These are phyloP conservation scores for Eulemur macaco DNA, from an alignment of 2,113 vertebrate species.

Conservation along the genomic window DNA sequence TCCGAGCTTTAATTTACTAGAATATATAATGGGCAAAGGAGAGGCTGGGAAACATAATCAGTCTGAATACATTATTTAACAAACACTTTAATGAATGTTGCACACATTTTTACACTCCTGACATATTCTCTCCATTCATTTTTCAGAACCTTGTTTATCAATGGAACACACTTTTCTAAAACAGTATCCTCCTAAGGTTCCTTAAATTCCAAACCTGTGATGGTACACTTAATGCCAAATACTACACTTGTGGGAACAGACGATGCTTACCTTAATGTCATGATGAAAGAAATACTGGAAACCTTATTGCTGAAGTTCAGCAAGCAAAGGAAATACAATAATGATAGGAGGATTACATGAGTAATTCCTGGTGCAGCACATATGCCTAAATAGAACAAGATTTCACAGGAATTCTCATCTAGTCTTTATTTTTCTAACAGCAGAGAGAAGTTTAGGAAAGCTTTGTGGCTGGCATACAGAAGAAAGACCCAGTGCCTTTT, in stretches of 20 bases:
- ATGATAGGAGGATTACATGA: conserved; percentile 45
- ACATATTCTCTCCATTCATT: conserved; percentile 70
- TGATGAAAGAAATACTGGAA: conserved; percentile 24
- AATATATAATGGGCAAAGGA: conserved; percentile 84
- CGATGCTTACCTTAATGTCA: not conserved
- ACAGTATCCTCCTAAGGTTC: not conserved
- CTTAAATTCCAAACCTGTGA: conserved; percentile 47
- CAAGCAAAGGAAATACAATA: conserved; percentile 29
- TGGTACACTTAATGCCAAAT: not conserved
- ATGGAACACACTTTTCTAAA: conserved; percentile 54
- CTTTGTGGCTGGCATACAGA: not conserved
- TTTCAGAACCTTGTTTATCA: conserved; percentile 52
- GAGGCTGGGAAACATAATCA: conserved; percentile 80
- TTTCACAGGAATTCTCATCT: conserved; percentile 40
- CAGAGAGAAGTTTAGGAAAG: conserved; percentile 8
- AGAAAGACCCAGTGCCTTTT: conserved; percentile 52
- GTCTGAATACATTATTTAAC: conserved; percentile 84
- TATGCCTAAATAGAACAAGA: not conserved
- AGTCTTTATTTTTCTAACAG: conserved; percentile 23
- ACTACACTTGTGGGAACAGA: not conserved
- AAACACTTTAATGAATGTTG: conserved; percentile 84
- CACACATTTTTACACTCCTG: conserved; percentile 73
- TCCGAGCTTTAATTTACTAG: conserved; percentile 88
- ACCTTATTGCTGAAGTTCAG: conserved; percentile 22
- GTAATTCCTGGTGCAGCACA: not conserved